A percentile compares a stretch with the other conserved stretches of the same genome.
Conservation (phyloP, 2,888 invertebrate genomes). For the Gortyna flavago region DNA sequence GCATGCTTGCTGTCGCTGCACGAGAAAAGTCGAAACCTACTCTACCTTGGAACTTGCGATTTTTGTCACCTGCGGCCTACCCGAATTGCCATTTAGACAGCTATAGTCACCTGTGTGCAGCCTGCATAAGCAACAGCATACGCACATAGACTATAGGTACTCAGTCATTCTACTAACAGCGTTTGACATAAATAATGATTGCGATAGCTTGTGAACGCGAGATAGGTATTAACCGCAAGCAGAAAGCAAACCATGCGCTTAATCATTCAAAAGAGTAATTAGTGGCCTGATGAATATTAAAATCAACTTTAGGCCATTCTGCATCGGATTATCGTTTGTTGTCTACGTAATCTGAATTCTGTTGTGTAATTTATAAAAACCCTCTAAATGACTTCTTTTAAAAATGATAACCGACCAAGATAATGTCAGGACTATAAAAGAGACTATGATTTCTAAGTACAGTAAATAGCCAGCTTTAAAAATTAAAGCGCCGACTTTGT, state of each 20-base stretch:
- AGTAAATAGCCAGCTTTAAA: background rate
- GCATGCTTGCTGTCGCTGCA: too few species aligned
- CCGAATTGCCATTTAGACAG: too few species aligned
- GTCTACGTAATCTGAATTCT: background rate
- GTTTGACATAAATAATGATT: constrained; percentile 5
- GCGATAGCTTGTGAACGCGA: background rate
- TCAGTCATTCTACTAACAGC: background rate
- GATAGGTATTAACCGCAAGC: constrained; percentile 29
- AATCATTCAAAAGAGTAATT: constrained; percentile 43
- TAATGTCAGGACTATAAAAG: too few species aligned
- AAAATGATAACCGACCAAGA: too few species aligned
- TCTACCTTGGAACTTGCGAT: too few species aligned
- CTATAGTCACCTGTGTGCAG: too few species aligned
- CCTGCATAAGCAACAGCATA: background rate
- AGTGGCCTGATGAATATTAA: constrained; percentile 31
- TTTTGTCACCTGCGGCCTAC: too few species aligned
- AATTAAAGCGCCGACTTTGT: background rate
- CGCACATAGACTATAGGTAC: background rate
- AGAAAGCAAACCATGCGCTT: constrained; percentile 16
- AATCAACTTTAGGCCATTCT: constrained; percentile 3
- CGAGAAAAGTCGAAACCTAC: too few species aligned
- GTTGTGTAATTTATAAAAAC: background rate
- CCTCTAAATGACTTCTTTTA: background rate
- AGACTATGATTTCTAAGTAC: too few species aligned
- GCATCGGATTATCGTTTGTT: constrained; percentile 6